Base-by-base conservation (phyloP, 2,797 vertebrate species). In the Platalea minor region DNA sequence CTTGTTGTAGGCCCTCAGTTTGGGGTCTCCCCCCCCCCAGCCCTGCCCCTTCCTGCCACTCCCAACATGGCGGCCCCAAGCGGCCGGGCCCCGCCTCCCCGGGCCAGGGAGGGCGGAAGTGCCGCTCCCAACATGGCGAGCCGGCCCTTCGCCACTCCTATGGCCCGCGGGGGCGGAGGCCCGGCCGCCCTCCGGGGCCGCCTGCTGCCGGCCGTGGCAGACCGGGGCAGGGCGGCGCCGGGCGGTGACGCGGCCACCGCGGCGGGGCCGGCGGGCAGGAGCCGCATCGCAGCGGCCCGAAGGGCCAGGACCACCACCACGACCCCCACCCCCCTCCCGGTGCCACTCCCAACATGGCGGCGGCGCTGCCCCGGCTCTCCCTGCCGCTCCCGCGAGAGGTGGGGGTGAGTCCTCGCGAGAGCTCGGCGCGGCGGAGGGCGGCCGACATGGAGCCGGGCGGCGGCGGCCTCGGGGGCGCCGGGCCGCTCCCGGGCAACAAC, bases 401-500 rank as follows among this genome's bases (percentile, higher is more conserved):
- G 29, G 81, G 81, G 91, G 91, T 74, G 86, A 73, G 93, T 89
- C 93, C 96, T 97, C 97, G 97, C 96, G 96, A 95, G 95, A 89
- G 92, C 61, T 75, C 26, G 91, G 41, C 35, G 81, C 76, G 82
- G 94, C 50, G 89, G 57, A 17, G 95, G 91, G 95, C 93, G 95
- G 94, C 80, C 95, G 98, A 85, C 95, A 98, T 98, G 98, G 98
- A 98, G 96, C 96, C 96, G 85, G 91, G 82, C 25, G 94, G 79
- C 33, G 64, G 84, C 89, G 39, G 39, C 39, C 39, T 39, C 39
- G 97, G 91, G 97, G 98, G 45, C 96, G 95, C 97, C 84, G 98
- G 98, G 91, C 97, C 98, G 89, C 93, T 98, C 88, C 97, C 97
- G 92, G 97, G 98, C 96, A 99, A 99, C 97, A 99, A 99, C 97